These are phyloP conservation scores for Microcaecilia unicolor DNA, from an alignment of 2,797 vertebrate genomes.

Conservation along the genomic window DNA sequence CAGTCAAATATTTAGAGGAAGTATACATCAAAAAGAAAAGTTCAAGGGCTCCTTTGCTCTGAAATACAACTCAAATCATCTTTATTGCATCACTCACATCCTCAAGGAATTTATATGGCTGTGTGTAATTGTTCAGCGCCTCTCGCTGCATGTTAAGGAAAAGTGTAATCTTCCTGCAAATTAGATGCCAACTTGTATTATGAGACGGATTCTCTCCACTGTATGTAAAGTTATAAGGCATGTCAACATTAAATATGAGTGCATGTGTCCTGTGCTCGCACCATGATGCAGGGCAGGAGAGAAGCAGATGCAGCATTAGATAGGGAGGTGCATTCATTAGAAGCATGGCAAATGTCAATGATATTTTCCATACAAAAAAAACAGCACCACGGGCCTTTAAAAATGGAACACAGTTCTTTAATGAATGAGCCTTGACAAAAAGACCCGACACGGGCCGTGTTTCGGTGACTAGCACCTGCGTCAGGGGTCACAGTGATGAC, in stretches of 20 bases:
- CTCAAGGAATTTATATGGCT: conserved; percentile 30
- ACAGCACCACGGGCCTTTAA: too few relatives aligned
- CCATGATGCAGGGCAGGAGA: too few relatives aligned
- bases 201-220: neutral
- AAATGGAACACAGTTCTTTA: too few relatives aligned
- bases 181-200: conserved; percentile 1
- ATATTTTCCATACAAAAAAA: too few relatives aligned
- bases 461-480: too few relatives aligned
- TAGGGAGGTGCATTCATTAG: too few relatives aligned
- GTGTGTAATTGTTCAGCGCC: conserved; percentile 21
- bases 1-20: conserved; percentile 30
- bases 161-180: conserved; percentile 20
- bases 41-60: conserved; percentile 22
- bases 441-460: too few relatives aligned
- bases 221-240: neutral
- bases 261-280: too few relatives aligned
- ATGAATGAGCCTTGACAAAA: too few relatives aligned
- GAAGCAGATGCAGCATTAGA: too few relatives aligned
- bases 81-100: conserved; percentile 21
- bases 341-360: too few relatives aligned
- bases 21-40: conserved; percentile 24
- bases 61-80: conserved; percentile 24
- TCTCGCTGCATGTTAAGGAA: conserved; percentile 15
- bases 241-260: neutral
- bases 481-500: too few relatives aligned